Percentiles rank a stretch among this genome's conserved stretches.
phyloP scores from a whole-genome alignment of 2,797 vertebrate species.

The Sebastes itinus region DNA sequence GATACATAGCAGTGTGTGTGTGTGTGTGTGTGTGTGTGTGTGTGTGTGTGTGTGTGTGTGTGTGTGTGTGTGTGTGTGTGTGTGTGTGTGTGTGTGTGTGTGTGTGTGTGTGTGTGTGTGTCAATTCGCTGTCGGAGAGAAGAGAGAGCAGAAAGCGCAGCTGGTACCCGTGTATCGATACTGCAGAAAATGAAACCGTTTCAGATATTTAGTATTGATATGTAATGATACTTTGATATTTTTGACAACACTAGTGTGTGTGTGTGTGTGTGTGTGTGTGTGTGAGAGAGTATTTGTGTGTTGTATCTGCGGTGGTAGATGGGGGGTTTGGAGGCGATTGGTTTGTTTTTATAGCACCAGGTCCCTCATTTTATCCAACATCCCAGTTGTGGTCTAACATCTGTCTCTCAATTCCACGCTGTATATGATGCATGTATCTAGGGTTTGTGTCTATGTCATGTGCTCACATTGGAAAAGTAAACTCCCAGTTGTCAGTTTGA shows the following conservation, averaged over 20 bases:
- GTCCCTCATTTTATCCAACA: not conserved
- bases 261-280: not conserved
- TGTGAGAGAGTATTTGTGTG: not conserved
- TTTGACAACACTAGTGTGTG: too few relatives aligned
- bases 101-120: not conserved
- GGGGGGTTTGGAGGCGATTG: not conserved
- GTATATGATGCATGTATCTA: not conserved
- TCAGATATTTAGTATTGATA: too few relatives aligned
- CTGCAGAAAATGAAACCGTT: too few relatives aligned
- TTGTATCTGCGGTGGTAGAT: not conserved
- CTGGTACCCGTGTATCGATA: too few relatives aligned
- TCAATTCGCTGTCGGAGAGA: too few relatives aligned
- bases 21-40: not conserved
- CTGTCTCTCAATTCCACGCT: not conserved
- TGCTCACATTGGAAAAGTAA: not conserved
- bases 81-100: not conserved
- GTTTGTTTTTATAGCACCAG: conserved; percentile 20
- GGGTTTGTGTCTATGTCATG: not conserved
- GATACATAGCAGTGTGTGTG: not conserved
- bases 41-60: not conserved
- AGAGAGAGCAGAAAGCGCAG: too few relatives aligned
- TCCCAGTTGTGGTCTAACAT: not conserved
- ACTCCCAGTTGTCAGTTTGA: not conserved
- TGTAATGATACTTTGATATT: too few relatives aligned
- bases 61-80: not conserved